phyloP scores from a whole-genome alignment of 2,797 vertebrate species.

The Leuciscus waleckii region DNA sequence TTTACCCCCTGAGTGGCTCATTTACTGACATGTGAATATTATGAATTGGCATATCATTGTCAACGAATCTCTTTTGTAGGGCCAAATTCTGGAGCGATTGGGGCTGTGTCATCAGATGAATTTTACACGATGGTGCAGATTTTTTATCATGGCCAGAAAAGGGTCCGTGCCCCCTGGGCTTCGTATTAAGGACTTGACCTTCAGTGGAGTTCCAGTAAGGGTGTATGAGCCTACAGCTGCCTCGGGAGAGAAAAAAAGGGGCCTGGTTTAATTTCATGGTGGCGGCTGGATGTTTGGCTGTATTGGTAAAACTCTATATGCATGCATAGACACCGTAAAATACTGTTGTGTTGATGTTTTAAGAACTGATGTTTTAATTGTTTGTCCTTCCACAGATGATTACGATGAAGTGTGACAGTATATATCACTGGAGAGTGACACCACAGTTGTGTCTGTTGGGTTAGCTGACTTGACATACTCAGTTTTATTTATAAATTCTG shows the following conservation, averaged over 20 bases:
- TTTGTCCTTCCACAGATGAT: conserved; percentile 68
- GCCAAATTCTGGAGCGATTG: conserved; percentile 80
- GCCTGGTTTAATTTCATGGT: conserved; percentile 85
- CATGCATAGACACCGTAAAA: not conserved
- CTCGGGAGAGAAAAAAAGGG: conserved; percentile 72
- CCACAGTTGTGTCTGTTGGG: conserved; percentile 84
- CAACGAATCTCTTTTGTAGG: conserved; percentile 68
- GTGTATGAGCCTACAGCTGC: conserved; percentile 80
- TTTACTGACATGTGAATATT: not conserved
- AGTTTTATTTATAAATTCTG: not conserved
- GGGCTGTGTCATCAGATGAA: conserved; percentile 77
- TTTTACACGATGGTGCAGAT: conserved; percentile 73
- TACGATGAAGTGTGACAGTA: conserved; percentile 76
- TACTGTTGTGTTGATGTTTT: not conserved
- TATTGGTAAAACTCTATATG: conserved; percentile 74
- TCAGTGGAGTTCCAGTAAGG: conserved; percentile 80
- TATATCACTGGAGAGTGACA: conserved; percentile 76
- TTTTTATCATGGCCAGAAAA: conserved; percentile 45
- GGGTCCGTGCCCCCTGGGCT: conserved; percentile 70
- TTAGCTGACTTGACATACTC: conserved; percentile 61
- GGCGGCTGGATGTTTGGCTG: conserved; percentile 82
- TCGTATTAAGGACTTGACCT: conserved; percentile 77
- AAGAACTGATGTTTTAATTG: not conserved
- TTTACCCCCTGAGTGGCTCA: not conserved
- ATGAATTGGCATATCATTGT: conserved; percentile 4